phyloP scores from a whole-genome alignment of 2,888 invertebrate species.

The Diaperis boleti region DNA sequence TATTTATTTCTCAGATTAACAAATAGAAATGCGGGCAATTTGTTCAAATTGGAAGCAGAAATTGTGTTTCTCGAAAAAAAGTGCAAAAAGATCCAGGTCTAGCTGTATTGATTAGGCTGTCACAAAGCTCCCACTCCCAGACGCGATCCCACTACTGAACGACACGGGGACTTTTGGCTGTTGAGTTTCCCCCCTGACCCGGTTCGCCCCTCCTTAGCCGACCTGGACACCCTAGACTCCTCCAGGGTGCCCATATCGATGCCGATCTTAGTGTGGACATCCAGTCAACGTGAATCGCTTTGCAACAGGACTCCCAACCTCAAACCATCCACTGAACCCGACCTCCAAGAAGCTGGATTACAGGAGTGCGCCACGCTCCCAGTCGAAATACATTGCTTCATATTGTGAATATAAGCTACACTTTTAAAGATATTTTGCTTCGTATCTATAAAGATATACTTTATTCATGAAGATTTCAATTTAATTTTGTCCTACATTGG shows the following conservation, averaged over 20 bases:
- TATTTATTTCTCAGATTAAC: too few species aligned
- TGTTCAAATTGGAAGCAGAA: too few species aligned
- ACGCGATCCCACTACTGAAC: constrained; percentile 99
- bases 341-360: constrained; percentile 98
- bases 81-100: constrained; percentile 77
- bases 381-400: constrained; percentile 64
- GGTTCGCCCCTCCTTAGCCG: constrained; percentile 96
- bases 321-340: constrained; percentile 91
- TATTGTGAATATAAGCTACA: constrained; percentile 3
- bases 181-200: constrained; percentile 99
- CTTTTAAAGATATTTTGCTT: neutral
- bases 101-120: constrained; percentile 86
- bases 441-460: too few species aligned
- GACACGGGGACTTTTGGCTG: constrained; percentile 99
- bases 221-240: constrained; percentile 89
- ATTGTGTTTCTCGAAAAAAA: constrained; percentile 68
- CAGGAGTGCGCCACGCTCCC: constrained; percentile 98
- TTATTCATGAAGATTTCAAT: too few species aligned
- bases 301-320: constrained; percentile 83
- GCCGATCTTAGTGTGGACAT: constrained; percentile 96
- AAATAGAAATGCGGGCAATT: too few species aligned
- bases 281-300: constrained; percentile 86
- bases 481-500: too few species aligned
- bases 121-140: constrained; percentile 92
- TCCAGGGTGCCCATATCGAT: constrained; percentile 93